Base-by-base conservation (phyloP, 2,113 vertebrate species). In the Seriola dumerili region DNA sequence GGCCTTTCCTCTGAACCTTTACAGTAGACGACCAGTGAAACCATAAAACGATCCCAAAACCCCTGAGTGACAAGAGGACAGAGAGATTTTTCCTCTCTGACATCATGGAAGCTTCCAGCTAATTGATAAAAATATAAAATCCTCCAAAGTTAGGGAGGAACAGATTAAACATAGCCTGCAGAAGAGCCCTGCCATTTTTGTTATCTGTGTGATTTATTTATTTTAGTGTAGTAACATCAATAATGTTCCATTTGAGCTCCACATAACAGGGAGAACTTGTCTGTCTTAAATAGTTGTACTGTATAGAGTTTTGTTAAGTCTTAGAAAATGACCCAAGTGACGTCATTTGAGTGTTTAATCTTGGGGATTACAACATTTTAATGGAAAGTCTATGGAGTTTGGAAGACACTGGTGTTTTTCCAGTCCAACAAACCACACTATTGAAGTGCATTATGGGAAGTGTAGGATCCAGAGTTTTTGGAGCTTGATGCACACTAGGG, bases 51-150 rank as follows among this genome's bases (percentile, higher is more conserved):
- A 34, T n/a, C 68, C 55, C 14, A 21, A 69, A 54, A 13, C 34
- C 21, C 9, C 14, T 14, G 38, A 50, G 11, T 62, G 50, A 54
- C 52, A 11, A 7, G 16, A 67, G 57, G 62, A 34, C 58, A 75
- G 71, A 70, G 0, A 29, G 32, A 21, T 54, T 75, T 44, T 13
- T 75, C 48, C 42, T 78, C 57, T 65, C 61, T 88, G 88, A 90
- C 83, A 61, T 90, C 86, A 80, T 86, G 74, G 78, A 80, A 85
- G 48, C 64, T 81, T 78, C 32, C 71, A 63, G 76, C 1, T 3
- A 55, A 29, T 8, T 66, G 29, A 81, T 75, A 48, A 69, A 71
- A 50, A 17, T 14, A 4, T 6, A 29, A 52, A 55, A 58, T 59
- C 16, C n/a, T 46, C 7, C 16, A 42, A 10, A 48, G 36, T 70